Evolutionary conservation across 2,888 invertebrate genomes (phyloP), one percentile per base, ranked within the genome.

Genomic region (Cantharis flavilabris): DNA sequence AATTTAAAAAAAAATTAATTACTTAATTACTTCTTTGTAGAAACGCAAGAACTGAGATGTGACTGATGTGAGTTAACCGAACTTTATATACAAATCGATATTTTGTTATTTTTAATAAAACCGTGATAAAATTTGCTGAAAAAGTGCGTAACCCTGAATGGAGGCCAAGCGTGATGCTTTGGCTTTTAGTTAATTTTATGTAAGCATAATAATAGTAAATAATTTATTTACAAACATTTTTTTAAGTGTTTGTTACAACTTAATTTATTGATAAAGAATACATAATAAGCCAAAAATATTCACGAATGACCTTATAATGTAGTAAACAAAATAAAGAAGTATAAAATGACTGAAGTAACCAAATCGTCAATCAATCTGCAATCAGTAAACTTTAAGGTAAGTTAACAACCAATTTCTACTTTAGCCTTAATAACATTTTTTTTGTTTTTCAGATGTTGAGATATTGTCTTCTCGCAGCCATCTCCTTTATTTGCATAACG

Each of bases 401-500:
- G 18, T 7, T 49, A 49, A n/a, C n/a, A 49, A n/a, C 2, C 26
- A 26, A 67, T n/a, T 23, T n/a, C 64, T 13, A 3, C 20, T n/a
- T 49, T 67, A 4, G 23, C 13, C 14, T 5, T n/a, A 67, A 67
- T 23, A 23, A n/a, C 7, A 23, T 2, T 26, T 26, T 23, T 28
- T 23, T 28, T 63, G 0, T 13, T 62, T 70, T 18, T 63, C 28
- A 20, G 26, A 80, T 80, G 80, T 23, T 79, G 23, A 79, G 75
- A 69, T 73, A 67, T 30, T 30, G 78, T n/a, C 67, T 83, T 16
- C 72, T 81, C 23, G 73, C 79, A 26, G 75, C 77, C 13, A 71
- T 83, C 26, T 73, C 75, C 28, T 62, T 79, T n/a, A 76, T 76
- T 10, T 73, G 80, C 71, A 79, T 79, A 20, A 72, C 65, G 9